A percentile compares a stretch with the other conserved stretches of the same genome.
Evolutionary conservation across 2,113 vertebrate species (phyloP).

Genomic region (Lepidiolamprologus cunningtoni): DNA sequence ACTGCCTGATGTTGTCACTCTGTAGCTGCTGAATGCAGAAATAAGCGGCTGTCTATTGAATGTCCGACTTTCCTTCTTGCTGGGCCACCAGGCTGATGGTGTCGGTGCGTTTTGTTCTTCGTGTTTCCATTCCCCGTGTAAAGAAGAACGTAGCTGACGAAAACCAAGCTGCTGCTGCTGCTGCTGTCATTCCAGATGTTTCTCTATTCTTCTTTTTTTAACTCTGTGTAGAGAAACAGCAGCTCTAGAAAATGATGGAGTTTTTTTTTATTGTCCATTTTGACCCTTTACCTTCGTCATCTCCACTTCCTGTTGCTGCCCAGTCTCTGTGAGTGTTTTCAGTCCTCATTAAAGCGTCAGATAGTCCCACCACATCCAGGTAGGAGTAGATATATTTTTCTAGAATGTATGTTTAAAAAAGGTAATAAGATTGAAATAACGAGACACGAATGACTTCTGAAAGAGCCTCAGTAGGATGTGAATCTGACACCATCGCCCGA

Average conservation of each 20-base stretch:
- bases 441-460: background rate
- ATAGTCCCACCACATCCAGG: background rate
- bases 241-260: background rate
- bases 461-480: background rate
- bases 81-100: background rate
- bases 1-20: background rate
- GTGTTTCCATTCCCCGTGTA: background rate
- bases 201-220: background rate
- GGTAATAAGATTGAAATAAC: background rate
- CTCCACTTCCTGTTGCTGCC: background rate
- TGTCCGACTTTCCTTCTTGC: background rate
- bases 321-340: background rate
- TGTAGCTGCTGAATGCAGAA: background rate
- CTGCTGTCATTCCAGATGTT: slow-evolving; percentile 9
- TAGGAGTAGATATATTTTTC: background rate
- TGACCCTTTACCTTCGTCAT: background rate
- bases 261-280: accelerated
- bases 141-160: background rate
- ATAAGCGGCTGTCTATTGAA: background rate
- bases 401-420: background rate
- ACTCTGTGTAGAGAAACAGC: background rate
- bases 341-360: background rate
- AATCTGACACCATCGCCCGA: background rate
- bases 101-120: background rate
- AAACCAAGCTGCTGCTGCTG: background rate